Base-by-base conservation (phyloP, 2,888 invertebrate species). In the Eupithecia exiguata region DNA sequence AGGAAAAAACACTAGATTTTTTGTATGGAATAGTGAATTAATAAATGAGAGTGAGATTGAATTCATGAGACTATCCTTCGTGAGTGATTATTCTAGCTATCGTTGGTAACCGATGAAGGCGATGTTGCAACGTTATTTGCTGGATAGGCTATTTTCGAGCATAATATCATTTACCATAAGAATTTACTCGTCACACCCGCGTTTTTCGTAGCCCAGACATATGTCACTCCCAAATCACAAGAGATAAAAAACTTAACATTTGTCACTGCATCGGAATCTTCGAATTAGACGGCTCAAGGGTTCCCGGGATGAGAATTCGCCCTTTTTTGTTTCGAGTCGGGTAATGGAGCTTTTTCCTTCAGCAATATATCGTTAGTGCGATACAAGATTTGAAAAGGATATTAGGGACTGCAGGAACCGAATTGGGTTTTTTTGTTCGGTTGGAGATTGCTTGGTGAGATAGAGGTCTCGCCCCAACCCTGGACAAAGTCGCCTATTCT, bases 191-290 rank as follows among this genome's bases (percentile, higher is more conserved):
- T 18, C 35, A 62, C 62, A 40, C 35, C 69, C 77, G 74, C 78
- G 35, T 43, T 58, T 72, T 79, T 75, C 38, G 4, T 74, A 70
- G 84, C 87, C 83, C 74, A 14, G 72, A 82, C 73, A 76, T 79
- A 77, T 82, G 86, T 85, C 83, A 83, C 77, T 79, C 78, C 85
- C 80, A 82, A 84, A 83, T 83, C 83, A 83, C 80, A 86, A 83
- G 82, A 83, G 83, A 85, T 84, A 86, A 91, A 92, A 91, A 91
- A 91, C 90, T 89, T 89, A 89, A 92, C 93, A 93, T 93, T 92
- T 93, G 92, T 93, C 93, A 93, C 93, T 92, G 92, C 92, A 92
- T 92, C 82, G 92, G 92, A 92, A 93, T 93, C 92, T 91, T 89
- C 89, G 89, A 92, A 93, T 93, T 92, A 92, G 91, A 88, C 88